Percentiles rank a stretch among this genome's conserved stretches.
Evolutionary conservation across 2,888 invertebrate species (phyloP).

Genomic region (Rhabditophanes sp.): DNA sequence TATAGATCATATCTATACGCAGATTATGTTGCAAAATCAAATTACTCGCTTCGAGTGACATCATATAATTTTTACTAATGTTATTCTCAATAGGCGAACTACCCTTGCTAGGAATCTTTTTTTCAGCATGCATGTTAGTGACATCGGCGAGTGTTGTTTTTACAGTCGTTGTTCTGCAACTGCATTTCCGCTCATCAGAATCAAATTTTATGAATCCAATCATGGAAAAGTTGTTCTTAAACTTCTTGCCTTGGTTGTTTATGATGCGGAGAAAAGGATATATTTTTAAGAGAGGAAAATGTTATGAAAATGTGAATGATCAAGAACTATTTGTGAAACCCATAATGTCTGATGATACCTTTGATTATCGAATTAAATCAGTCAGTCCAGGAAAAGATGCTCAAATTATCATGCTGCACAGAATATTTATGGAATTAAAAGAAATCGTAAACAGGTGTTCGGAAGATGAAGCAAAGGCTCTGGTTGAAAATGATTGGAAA

Average conservation of each 20-base stretch:
- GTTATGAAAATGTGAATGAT: slow-evolving; percentile 8
- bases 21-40: too few relatives aligned
- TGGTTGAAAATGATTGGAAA: slow-evolving; percentile 35
- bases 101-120: slow-evolving; percentile 34
- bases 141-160: slow-evolving; percentile 36
- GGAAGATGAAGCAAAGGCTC: slow-evolving; percentile 26
- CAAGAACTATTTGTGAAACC: slow-evolving; percentile 3
- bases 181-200: slow-evolving; percentile 31
- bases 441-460: slow-evolving; percentile 16
- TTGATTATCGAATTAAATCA: slow-evolving; percentile 3
- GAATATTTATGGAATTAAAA: slow-evolving; percentile 24
- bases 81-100: too few relatives aligned
- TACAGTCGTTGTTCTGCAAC: slow-evolving; percentile 36
- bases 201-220: slow-evolving; percentile 32
- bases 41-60: too few relatives aligned
- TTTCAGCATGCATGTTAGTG: slow-evolving; percentile 39
- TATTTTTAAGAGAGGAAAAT: slow-evolving; percentile 14
- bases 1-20: too few relatives aligned
- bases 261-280: slow-evolving; percentile 35
- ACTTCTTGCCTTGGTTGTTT: slow-evolving; percentile 35
- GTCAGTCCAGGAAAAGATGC: slow-evolving; percentile 27
- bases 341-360: slow-evolving; percentile 1
- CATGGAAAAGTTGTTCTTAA: slow-evolving; percentile 23
- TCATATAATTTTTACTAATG: too few relatives aligned
- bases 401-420: slow-evolving; percentile 23